phyloP scores from a whole-genome alignment of 2,888 invertebrate genomes.

The Gymnosoma rotundatum region DNA sequence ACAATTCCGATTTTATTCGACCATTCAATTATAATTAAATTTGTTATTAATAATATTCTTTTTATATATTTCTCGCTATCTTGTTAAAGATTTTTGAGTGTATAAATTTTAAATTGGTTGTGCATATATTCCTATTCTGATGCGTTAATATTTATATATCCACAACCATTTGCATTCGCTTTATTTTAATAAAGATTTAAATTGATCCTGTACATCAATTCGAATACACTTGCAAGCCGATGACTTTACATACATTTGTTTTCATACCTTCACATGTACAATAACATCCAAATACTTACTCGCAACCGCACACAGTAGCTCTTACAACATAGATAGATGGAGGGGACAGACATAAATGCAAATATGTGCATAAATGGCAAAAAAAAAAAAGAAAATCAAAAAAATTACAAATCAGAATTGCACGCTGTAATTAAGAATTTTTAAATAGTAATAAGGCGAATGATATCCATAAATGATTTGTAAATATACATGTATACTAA shows the following conservation, averaged over 20 bases:
- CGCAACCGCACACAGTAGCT: background rate
- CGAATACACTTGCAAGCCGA: slow-evolving; percentile 29
- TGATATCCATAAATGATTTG: slow-evolving; percentile 24
- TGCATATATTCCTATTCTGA: background rate
- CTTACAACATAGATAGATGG: background rate
- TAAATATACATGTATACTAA: slow-evolving; percentile 1
- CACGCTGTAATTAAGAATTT: slow-evolving; percentile 60
- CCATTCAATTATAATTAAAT: too few species aligned
- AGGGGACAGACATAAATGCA: slow-evolving; percentile 6
- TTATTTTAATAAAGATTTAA: slow-evolving; percentile 51
- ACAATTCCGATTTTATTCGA: too few species aligned
- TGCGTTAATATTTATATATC: slow-evolving; percentile 28
- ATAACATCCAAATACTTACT: background rate
- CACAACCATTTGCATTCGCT: slow-evolving; percentile 32
- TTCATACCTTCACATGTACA: background rate
- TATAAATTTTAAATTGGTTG: background rate
- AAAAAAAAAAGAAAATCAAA: slow-evolving; percentile 6
- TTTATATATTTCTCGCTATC: too few species aligned
- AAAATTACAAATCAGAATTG: slow-evolving; percentile 60
- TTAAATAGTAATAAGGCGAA: slow-evolving; percentile 36
- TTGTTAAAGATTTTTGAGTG: slow-evolving; percentile 3
- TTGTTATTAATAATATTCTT: too few species aligned
- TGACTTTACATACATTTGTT: slow-evolving; percentile 25
- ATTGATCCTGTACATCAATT: slow-evolving; percentile 26
- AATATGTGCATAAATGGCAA: slow-evolving; percentile 24